A percentile compares a stretch with the other conserved stretches of the same genome.
phyloP scores from a whole-genome alignment of 2,888 invertebrate genomes.

The Acronicta leporina region DNA sequence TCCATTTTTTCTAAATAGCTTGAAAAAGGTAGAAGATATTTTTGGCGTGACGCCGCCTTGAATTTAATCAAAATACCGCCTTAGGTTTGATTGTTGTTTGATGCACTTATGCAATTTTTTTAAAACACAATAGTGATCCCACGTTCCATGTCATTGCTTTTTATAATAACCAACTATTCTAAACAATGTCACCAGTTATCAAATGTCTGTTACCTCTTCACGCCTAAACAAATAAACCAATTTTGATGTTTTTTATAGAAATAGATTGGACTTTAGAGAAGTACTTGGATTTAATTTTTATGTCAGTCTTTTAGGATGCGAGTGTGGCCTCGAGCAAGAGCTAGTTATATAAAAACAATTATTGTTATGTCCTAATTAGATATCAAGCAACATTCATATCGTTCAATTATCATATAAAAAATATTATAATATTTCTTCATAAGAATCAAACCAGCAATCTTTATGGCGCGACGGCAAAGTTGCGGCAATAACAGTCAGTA shows the following conservation, averaged over 20 bases:
- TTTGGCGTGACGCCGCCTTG: no score
- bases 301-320: no score
- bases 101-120: neutral
- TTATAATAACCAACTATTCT: slow-evolving; percentile 1
- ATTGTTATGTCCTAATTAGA: slow-evolving; percentile 7
- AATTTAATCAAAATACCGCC: no score
- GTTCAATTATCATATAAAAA: neutral
- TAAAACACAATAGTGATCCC: neutral
- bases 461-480: neutral
- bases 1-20: no score
- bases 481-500: neutral
- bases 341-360: neutral
- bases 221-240: no score
- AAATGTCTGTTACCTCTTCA: no score
- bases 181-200: neutral
- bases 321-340: no score
- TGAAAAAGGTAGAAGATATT: no score
- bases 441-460: neutral
- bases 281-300: no score
- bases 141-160: neutral
- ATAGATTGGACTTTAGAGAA: no score
- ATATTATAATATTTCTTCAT: slow-evolving; percentile 4
- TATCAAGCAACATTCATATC: neutral
- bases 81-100: no score
- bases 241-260: no score